phyloP scores from a whole-genome alignment of 1,140 invertebrate genomes.

The Caenorhabditis latens region DNA sequence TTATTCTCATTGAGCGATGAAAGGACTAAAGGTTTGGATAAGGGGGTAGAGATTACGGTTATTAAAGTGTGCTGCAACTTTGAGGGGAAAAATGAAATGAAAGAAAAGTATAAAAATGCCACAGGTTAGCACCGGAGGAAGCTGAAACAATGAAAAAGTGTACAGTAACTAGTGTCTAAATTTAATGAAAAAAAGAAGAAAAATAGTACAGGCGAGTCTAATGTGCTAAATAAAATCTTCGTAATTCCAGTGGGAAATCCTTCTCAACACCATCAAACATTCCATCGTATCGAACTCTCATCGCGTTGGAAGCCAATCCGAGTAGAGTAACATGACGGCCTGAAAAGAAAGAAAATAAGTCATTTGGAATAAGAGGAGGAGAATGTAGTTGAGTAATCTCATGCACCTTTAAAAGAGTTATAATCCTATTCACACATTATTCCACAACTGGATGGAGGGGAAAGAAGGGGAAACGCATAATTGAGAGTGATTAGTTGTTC shows the following conservation, averaged over 20 bases:
- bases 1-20: conserved; percentile 27
- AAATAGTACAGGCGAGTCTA: background rate
- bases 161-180: no score
- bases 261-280: conserved; percentile 37
- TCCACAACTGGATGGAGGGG: background rate
- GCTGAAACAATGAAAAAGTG: no score
- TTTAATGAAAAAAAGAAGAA: no score
- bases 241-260: background rate
- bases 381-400: conserved; percentile 29
- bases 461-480: conserved; percentile 13
- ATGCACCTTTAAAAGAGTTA: conserved; percentile 6
- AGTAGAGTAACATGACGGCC: conserved; percentile 52
- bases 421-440: conserved; percentile 49
- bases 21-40: background rate
- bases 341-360: conserved; percentile 50
- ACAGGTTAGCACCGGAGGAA: background rate
- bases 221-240: conserved; percentile 27
- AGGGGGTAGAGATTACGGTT: background rate
- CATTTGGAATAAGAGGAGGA: background rate
- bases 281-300: conserved; percentile 1
- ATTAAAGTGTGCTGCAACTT: background rate
- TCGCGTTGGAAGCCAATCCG: conserved; percentile 62
- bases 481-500: conserved; percentile 47
- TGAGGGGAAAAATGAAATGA: background rate
- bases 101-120: background rate